A percentile compares a stretch with the other conserved stretches of the same genome.
Evolutionary conservation across 2,888 invertebrate species (phyloP).

Genomic region (Hedychridium roseum): DNA sequence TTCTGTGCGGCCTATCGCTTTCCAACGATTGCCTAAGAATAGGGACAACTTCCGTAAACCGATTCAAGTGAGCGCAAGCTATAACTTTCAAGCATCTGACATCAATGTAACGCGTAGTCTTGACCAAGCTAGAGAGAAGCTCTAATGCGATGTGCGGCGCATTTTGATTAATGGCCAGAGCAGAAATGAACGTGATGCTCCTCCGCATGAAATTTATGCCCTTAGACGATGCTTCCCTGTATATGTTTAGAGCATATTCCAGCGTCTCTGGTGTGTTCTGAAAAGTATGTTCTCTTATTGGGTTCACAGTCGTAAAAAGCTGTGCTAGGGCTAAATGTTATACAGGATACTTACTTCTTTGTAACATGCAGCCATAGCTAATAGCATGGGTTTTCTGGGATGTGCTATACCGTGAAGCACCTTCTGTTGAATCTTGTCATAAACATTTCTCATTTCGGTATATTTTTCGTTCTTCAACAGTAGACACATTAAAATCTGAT

Average conservation of each 20-base stretch:
- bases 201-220: conserved; percentile 71
- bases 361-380: conserved; percentile 76
- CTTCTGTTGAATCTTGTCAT: conserved; percentile 69
- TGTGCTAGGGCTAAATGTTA: no score
- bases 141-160: conserved; percentile 75
- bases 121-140: no score
- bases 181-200: conserved; percentile 71
- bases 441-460: conserved; percentile 72
- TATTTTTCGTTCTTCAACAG: conserved; percentile 75
- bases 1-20: conserved; percentile 66
- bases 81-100: conserved; percentile 75
- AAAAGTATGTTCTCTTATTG: conserved; percentile 34
- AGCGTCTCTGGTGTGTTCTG: conserved; percentile 77
- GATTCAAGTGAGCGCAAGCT: conserved; percentile 70
- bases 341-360: conserved; percentile 71
- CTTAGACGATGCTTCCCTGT: conserved; percentile 68
- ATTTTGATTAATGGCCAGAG: conserved; percentile 74
- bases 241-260: conserved; percentile 70
- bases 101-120: conserved; percentile 76
- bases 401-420: conserved; percentile 72
- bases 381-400: conserved; percentile 74
- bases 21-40: conserved; percentile 69
- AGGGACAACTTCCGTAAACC: conserved; percentile 72
- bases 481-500: conserved; percentile 76
- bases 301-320: no score